Evolutionary conservation across 2,113 vertebrate genomes (phyloP).

Genomic region (Chlamydotis undulata): DNA sequence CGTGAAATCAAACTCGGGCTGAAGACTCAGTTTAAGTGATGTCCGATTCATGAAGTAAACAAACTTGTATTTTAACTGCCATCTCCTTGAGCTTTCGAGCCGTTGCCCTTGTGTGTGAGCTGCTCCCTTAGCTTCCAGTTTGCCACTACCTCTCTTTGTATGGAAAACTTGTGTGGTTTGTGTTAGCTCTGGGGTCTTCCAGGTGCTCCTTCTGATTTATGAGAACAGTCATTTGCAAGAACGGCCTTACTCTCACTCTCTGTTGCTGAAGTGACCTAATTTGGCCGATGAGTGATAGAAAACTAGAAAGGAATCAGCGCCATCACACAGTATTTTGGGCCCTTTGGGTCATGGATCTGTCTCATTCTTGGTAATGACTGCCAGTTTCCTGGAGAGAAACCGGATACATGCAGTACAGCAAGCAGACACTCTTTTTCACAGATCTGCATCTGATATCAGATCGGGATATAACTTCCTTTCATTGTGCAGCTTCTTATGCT

Average conservation of each 20-base stretch:
- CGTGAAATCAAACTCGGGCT: not conserved
- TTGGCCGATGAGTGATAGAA: not conserved
- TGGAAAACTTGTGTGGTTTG: not conserved
- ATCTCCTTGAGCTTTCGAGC: not conserved
- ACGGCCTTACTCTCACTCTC: not conserved
- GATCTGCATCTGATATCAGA: not conserved
- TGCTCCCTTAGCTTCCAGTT: not conserved
- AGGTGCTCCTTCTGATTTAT: not conserved
- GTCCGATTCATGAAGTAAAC: not conserved
- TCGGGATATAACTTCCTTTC: not conserved
- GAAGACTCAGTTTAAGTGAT: not conserved
- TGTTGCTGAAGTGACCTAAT: not conserved
- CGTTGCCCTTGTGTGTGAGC: not conserved
- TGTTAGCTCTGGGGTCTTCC: not conserved
- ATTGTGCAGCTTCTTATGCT: not conserved
- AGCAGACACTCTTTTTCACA: not conserved
- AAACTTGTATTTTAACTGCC: not conserved
- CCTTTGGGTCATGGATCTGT: not conserved
- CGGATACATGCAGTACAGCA: not conserved
- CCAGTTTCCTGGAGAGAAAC: not conserved
- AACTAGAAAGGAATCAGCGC: not conserved
- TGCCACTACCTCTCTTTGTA: not conserved
- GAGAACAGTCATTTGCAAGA: no score
- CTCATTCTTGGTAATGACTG: not conserved
- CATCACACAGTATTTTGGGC: not conserved